These are phyloP conservation scores for Cephus pygmeus DNA, from an alignment of 2,888 invertebrate species.

Conservation along the genomic window DNA sequence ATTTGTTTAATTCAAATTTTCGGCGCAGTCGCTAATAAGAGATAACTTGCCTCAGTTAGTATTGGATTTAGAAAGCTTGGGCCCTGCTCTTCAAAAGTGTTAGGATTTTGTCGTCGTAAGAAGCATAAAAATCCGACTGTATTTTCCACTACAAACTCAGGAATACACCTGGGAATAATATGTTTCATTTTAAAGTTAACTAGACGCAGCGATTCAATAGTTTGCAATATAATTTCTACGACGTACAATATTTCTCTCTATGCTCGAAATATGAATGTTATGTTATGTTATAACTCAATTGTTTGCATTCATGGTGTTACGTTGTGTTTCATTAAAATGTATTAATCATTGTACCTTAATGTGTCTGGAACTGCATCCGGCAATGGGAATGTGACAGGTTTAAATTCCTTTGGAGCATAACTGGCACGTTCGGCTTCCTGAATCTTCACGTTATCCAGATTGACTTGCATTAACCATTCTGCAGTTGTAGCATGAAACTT, in stretches of 20 bases:
- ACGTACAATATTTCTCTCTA: neutral
- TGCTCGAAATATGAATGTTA: neutral
- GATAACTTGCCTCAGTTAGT: constrained; percentile 71
- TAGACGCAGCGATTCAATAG: neutral
- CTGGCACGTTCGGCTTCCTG: constrained; percentile 57
- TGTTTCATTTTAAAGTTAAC: neutral
- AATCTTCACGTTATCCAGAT: constrained; percentile 66
- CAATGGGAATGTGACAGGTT: constrained; percentile 74
- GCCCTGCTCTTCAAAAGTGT: constrained; percentile 75
- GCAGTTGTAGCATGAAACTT: constrained; percentile 85
- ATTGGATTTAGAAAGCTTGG: constrained; percentile 75
- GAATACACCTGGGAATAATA: constrained; percentile 76
- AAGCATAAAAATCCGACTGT: constrained; percentile 84
- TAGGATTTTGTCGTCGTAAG: constrained; percentile 74
- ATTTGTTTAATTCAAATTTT: neutral
- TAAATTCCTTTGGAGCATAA: constrained; percentile 73
- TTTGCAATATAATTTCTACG: neutral
- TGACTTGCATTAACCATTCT: constrained; percentile 88
- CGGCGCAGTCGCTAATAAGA: no score
- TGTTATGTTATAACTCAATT: neutral
- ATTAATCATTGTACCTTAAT: constrained; percentile 68
- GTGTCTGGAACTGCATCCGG: constrained; percentile 74
- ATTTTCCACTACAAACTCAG: constrained; percentile 92
- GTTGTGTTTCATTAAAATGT: neutral
- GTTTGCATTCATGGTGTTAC: neutral